Evolutionary conservation across 2,113 vertebrate genomes (phyloP).

Genomic region (Centropus bengalensis): DNA sequence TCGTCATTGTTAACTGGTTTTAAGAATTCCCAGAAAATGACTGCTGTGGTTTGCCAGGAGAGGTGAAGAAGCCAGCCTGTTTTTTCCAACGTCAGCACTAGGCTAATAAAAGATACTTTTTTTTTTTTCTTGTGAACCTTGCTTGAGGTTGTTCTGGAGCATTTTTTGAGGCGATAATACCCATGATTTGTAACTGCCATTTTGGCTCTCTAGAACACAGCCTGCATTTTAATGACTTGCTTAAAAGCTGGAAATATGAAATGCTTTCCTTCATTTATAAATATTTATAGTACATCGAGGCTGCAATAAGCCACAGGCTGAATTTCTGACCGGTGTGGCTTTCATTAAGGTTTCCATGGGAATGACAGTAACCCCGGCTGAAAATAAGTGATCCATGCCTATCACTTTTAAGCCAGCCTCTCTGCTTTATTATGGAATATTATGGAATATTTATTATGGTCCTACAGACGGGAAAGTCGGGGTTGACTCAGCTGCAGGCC

Average conservation of each 20-base stretch:
- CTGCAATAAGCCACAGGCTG: background rate
- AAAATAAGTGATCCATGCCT: background rate
- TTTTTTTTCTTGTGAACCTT: background rate
- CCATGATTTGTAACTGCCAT: background rate
- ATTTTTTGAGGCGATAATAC: background rate
- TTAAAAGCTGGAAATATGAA: background rate
- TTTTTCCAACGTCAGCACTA: background rate
- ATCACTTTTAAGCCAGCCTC: background rate
- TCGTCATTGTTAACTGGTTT: background rate
- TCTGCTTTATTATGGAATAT: background rate
- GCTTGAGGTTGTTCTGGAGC: background rate
- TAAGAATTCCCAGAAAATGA: background rate
- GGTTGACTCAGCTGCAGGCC: background rate
- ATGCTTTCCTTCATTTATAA: background rate
- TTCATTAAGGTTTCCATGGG: slow-evolving; percentile 24
- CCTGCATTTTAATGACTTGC: background rate
- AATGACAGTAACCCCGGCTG: background rate
- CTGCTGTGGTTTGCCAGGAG: background rate
- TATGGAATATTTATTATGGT: too few relatives aligned
- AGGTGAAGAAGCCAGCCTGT: background rate
- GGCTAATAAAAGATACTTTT: background rate
- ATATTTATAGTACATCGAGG: background rate
- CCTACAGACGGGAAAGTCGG: background rate
- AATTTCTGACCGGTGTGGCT: slow-evolving; percentile 11
- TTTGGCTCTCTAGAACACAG: background rate